Percentiles rank a stretch among this genome's conserved stretches.
Conservation (phyloP, 1,140 invertebrate species). For the Homalodisca vitripennis region DNA sequence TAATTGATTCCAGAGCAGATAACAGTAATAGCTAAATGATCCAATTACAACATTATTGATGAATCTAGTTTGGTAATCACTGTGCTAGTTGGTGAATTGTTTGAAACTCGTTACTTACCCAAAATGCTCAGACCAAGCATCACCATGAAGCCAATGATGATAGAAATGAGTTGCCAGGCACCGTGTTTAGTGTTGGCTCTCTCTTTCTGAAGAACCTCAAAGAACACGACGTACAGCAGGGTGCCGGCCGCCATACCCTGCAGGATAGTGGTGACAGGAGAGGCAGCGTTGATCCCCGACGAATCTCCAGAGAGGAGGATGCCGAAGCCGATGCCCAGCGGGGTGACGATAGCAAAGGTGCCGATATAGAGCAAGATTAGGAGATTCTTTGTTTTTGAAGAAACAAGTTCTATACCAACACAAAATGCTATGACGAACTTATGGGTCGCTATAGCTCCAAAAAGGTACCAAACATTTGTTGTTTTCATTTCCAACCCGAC, state of each 20-base stretch:
- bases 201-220: slow-evolving; percentile 82
- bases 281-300: slow-evolving; percentile 44
- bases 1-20: no score
- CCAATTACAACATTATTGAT: no score
- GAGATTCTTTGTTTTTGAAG: slow-evolving; percentile 58
- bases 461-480: slow-evolving; percentile 63
- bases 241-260: slow-evolving; percentile 86
- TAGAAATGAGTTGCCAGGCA: slow-evolving; percentile 65
- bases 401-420: slow-evolving; percentile 65
- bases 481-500: slow-evolving; percentile 70
- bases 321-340: slow-evolving; percentile 65
- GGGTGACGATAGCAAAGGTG: slow-evolving; percentile 65
- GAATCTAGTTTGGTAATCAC: no score
- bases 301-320: slow-evolving; percentile 51
- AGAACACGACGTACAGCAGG: slow-evolving; percentile 87
- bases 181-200: slow-evolving; percentile 64
- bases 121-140: slow-evolving; percentile 75
- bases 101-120: slow-evolving; percentile 59
- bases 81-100: no score
- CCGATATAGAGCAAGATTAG: slow-evolving; percentile 60
- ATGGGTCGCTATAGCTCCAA: slow-evolving; percentile 70
- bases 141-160: slow-evolving; percentile 69
- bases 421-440: slow-evolving; percentile 73
- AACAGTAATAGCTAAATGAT: no score
- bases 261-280: slow-evolving; percentile 53